Percentiles rank a stretch among this genome's conserved stretches.
These are phyloP conservation scores for Propithecus perrieri DNA, from an alignment of 2,797 vertebrate species.

Conservation along the genomic window DNA sequence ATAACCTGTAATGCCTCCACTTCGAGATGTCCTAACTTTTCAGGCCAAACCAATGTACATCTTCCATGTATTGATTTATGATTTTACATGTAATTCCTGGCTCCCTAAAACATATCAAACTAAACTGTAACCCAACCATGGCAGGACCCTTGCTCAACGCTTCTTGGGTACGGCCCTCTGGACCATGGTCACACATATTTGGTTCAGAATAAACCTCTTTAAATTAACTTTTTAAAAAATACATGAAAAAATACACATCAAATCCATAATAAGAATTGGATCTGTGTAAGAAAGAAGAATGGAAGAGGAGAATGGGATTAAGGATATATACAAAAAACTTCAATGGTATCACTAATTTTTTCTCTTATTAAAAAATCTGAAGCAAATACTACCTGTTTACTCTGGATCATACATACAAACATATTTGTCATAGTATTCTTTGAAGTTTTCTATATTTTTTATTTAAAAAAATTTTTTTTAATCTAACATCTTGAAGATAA, in stretches of 20 bases:
- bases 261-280: not conserved
- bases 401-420: not conserved
- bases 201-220: too few species aligned
- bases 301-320: not conserved
- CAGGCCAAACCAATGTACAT: too few species aligned
- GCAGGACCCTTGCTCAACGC: too few species aligned
- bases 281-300: not conserved
- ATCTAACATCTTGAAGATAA: not conserved
- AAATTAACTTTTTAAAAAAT: not conserved
- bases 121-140: too few species aligned
- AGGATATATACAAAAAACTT: not conserved
- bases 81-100: too few species aligned
- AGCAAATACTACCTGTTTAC: not conserved
- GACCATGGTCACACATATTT: too few species aligned
- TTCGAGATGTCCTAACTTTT: too few species aligned
- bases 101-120: too few species aligned
- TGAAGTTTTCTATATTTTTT: not conserved
- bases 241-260: not conserved
- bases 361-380: not conserved
- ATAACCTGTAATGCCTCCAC: too few species aligned
- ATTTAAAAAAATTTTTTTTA: not conserved
- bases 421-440: not conserved
- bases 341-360: not conserved
- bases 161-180: too few species aligned
- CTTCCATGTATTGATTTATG: too few species aligned